Base-by-base conservation (phyloP, 2,888 invertebrate species). In the Gortyna flavago region DNA sequence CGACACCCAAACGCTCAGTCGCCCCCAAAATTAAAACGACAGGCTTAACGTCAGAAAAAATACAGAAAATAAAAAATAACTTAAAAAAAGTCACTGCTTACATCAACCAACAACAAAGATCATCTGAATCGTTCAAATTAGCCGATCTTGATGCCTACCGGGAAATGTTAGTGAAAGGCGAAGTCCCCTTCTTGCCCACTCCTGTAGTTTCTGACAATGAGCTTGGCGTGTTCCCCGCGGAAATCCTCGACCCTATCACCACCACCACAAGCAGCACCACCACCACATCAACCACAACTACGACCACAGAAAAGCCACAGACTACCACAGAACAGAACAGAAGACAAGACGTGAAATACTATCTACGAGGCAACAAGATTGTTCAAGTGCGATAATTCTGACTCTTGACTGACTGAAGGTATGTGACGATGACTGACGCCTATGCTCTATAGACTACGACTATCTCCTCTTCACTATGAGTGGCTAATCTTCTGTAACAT, bases 311-410 rank as follows among this genome's bases (percentile, higher is more conserved):
- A 86, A 83, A 81, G 64, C 91, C 93, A 88, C 90, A 91, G 85
- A 92, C 89, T 72, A 86, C 90, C 68, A 94, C 93, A 83, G 88
- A 85, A 81, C 93, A 93, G 84, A 93, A 90, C 79, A 93, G 91
- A 89, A 94, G 95, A 91, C 96, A 95, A 92, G 96, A 96, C 87
- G 90, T 94, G 86, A 96, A 95, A 90, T 97, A 93, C 90, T 93
- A 94, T 89, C 94, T 97, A 32, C 95, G 96, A 81, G 97, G 97
- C 86, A 96, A 97, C 95, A 96, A 91, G 93, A 97, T 97, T 87
- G 92, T 97, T 88, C 93, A 95, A 94, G 95, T 95, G 91, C 96
- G 96, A 96, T 89, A 89, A 88, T 89, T 92, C 91, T 95, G 94
- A 95, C 93, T 86, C 67, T 90, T 93, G 92, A 92, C 92, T 92